Base-by-base conservation (phyloP, 2,888 invertebrate genomes). In the Temnothorax ravouxi region DNA sequence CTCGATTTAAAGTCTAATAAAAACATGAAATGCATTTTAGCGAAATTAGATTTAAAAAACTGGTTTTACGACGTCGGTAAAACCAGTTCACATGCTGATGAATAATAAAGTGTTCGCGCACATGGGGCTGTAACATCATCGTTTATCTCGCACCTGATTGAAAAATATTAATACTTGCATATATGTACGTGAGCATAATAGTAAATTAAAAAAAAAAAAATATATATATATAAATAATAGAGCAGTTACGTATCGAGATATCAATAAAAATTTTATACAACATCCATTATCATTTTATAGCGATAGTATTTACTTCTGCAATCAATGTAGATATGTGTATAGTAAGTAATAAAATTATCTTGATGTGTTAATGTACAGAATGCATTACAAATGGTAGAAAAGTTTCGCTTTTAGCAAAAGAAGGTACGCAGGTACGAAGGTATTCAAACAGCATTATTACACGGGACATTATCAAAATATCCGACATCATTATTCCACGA, bases 1-100 rank as follows among this genome's bases (percentile, higher is more conserved):
- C 72, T 80, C 79, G 72, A 80, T 80, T 72, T 80, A 72, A 80
- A 47, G 59, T 47, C 74, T 72, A 80, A 80, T 80, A 80, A 80
- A 80, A 80, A 80, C 79, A 80, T 47, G 79, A 80, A 80, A 80
- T 80, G 79, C 72, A 50, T 80, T 80, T 80, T 80, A 80, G 59
- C 59, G 18, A 72, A 80, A 80, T 29, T 80, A 80, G 72, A 80
- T 72, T 72, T 79, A 15, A 44, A 66, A 66, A 59, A 56, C 59
- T 9, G 44, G 34, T 34, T 34, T 34, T 6, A 59, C 44, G 21
- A 18, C 2, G 69, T 21, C 18, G 29, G 21, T 15, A 21, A 4
- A 59, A 59, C 44, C 72, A 59, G 59, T 80, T 47, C 38, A 25
- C 34, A 25, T 59, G 18, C 47, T 47, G 72, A 44, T 47, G 72